These are phyloP conservation scores for Portevinia maculata DNA, from an alignment of 2,888 invertebrate genomes.

Conservation along the genomic window DNA sequence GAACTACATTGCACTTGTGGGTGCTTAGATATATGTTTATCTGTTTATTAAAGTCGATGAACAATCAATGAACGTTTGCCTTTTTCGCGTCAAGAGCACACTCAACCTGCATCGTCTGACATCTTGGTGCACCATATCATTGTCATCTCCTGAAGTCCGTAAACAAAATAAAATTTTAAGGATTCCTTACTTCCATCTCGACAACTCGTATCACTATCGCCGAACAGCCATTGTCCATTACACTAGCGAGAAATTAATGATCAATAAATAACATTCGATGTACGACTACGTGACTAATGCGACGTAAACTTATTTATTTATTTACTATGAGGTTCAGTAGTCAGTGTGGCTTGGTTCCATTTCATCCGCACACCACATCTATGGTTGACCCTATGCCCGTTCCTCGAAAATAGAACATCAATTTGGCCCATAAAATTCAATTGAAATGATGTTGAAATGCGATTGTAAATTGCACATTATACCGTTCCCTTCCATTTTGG, in stretches of 20 bases:
- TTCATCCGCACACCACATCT: background rate
- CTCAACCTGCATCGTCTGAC: background rate
- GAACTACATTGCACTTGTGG: no score
- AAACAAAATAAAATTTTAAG: background rate
- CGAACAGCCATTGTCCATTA: constrained; percentile 42
- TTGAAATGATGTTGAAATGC: constrained; percentile 66
- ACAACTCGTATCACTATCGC: background rate
- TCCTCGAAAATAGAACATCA: background rate
- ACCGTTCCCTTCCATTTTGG: constrained; percentile 46
- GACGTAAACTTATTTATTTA: constrained; percentile 64
- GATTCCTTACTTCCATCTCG: background rate
- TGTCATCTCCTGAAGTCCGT: background rate
- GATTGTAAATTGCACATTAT: constrained; percentile 69
- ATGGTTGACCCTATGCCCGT: no score
- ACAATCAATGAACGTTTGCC: no score
- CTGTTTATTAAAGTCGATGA: no score
- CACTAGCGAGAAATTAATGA: constrained; percentile 29
- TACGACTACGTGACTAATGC: constrained; percentile 68
- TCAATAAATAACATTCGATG: constrained; percentile 56
- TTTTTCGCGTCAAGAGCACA: no score
- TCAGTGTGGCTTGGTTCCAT: background rate
- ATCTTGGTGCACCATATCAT: background rate
- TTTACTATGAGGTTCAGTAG: constrained; percentile 19
- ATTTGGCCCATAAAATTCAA: constrained; percentile 68
- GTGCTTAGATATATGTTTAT: no score